Base-by-base conservation (phyloP, 2,113 vertebrate species). In the Trematocara nigrifrons region DNA sequence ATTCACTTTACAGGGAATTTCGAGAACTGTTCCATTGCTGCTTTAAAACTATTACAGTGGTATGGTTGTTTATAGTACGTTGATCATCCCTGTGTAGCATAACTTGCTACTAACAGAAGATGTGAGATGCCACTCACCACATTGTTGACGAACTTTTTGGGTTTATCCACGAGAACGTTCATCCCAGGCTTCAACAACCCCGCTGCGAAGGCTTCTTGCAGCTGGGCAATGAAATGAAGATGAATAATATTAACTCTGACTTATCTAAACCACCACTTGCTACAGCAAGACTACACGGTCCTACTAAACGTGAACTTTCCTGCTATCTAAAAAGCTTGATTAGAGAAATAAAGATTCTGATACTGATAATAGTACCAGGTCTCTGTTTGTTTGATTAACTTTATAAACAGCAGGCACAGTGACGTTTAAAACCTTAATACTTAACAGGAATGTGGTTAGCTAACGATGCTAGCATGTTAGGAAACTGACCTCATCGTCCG, bases 171-270 rank as follows among this genome's bases (percentile, higher is more conserved):
- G 81, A 97, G 90, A 29, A 99, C 82, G 69, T 99, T 99, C 90
- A 99, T 95, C 29, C 98, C 98, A 22, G 98, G 97, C 79, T 98
- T 98, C 82, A 99, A 91, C 33, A 95, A 92, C 0, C 98, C 98
- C 79, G 93, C 96, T 0, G 96, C 52, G 83, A 98, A 98, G 2
- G 98, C 98, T 86, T 97, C 97, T 92, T 98, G 98, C 54, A 99
- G 96, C 98, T 99, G 11, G 18, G 2, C 1, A 54, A 49, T 9
- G 42, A 31, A 87, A 42, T 76, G 45, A 76, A 29, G 16, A 49
- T n/a, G 9, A 40, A 40, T 66, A 12, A 31, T 49, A 49, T 29
- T 76, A 49, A 31, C 6, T 31, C 9, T 76, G 6, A 2, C 26
- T 31, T 47, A 76, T 9, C 45, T 29, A 31, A 76, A 76, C 42